These are phyloP conservation scores for Rhinichthys osculus DNA, from an alignment of 2,797 vertebrate species.

Conservation along the genomic window DNA sequence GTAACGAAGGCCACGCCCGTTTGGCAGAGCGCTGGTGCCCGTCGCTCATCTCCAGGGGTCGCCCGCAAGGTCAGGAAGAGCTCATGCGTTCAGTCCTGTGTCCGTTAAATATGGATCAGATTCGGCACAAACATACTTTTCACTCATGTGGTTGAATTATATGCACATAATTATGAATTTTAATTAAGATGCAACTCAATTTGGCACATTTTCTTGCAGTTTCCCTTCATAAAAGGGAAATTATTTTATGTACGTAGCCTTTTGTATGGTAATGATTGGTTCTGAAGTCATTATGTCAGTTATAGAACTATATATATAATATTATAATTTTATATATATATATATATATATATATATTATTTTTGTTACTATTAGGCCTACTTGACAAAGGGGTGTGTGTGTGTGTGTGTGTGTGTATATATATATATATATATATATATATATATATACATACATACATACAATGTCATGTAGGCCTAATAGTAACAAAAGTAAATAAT, in stretches of 20 bases:
- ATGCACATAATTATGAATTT: neutral
- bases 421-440: too few relatives aligned
- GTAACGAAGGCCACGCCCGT: constrained; percentile 43
- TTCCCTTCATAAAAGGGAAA: neutral
- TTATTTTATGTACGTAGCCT: neutral
- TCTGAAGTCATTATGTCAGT: neutral
- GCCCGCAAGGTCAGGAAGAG: constrained; percentile 69
- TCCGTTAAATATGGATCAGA: constrained; percentile 69
- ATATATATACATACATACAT: too few relatives aligned
- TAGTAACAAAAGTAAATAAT: too few relatives aligned
- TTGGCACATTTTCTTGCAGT: neutral
- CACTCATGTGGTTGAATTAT: neutral
- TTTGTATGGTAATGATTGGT: neutral
- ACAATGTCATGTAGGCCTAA: too few relatives aligned
- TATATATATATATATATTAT: too few relatives aligned
- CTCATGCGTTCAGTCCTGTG: constrained; percentile 67
- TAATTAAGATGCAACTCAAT: neutral
- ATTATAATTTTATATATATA: too few relatives aligned
- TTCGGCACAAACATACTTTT: constrained; percentile 23
- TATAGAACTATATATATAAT: too few relatives aligned
- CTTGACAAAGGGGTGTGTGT: too few relatives aligned
- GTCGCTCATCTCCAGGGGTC: constrained; percentile 48
- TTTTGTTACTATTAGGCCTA: too few relatives aligned
- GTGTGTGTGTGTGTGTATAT: too few relatives aligned
- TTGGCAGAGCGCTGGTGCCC: constrained; percentile 55